Evolutionary conservation across 2,888 invertebrate species (phyloP), one percentile per base, ranked within the genome.

Genomic region (Dryadula phaetusa): DNA sequence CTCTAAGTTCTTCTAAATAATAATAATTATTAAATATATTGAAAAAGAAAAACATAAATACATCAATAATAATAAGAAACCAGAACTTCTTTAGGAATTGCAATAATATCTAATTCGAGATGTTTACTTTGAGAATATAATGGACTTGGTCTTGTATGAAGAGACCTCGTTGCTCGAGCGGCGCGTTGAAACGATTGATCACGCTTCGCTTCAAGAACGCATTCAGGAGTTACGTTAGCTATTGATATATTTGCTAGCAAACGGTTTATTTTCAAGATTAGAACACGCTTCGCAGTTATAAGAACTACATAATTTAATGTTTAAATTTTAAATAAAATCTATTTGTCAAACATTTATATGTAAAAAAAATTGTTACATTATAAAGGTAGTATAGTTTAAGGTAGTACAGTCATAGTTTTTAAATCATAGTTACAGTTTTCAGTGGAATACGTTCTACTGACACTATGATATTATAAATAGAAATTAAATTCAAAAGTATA

Each of bases 181-280:
- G 28, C 42, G 46, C 60, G 60, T 44, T 46, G 44, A 46, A 44
- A 32, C 60, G 60, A 46, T 60, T 60, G 60, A 60, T 60, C 18
- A 60, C 60, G 46, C 60, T 60, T 32, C 32, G 44, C 32, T 60
- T 44, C 60, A 44, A 44, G 46, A 60, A 46, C 46, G 60, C 44
- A 46, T 44, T 25, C 18, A 25, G 12, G 28, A 60, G 40, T 42
- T 42, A 58, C 37, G 34, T 34, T 34, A 3, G 40, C 10, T 56
- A 40, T 40, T 40, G 56, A 56, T 56, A 22, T 56, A 8, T 22
- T 56, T 56, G 40, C 25, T 40, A 22, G 5, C 28, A 16, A 52
- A 52, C 28, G 16, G 28, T 32, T 52, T 18, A 49, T 16, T 18
- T 52, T 52, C 16, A 16, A 28, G 52, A 52, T 52, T 52, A 52